These are phyloP conservation scores for Notoglanidium macrostoma DNA, from an alignment of 2,797 vertebrate species.

Conservation along the genomic window DNA sequence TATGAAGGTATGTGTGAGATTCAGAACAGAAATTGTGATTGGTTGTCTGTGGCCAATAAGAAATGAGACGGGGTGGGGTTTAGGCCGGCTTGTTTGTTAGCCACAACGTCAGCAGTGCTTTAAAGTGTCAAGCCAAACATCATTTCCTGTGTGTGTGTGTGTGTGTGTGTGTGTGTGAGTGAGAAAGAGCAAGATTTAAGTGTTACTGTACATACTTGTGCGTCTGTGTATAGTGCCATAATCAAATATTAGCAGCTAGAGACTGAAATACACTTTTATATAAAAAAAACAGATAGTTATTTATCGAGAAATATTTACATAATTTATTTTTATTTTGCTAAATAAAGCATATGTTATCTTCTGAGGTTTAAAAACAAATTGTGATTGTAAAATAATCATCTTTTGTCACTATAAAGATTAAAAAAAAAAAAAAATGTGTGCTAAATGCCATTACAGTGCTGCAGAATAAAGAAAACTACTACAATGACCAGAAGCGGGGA, in stretches of 20 bases:
- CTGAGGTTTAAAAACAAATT: slow-evolving; percentile 68
- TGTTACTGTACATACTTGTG: slow-evolving; percentile 58
- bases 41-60: slow-evolving; percentile 7
- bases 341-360: slow-evolving; percentile 63
- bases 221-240: slow-evolving; percentile 50
- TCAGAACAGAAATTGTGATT: neutral
- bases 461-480: slow-evolving; percentile 51
- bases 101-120: neutral
- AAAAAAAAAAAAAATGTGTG: slow-evolving; percentile 12
- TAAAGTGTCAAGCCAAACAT: neutral
- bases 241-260: slow-evolving; percentile 59
- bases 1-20: slow-evolving; percentile 7
- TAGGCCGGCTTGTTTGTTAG: neutral
- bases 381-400: slow-evolving; percentile 56
- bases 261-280: slow-evolving; percentile 70
- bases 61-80: neutral
- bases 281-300: slow-evolving; percentile 72
- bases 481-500: neutral
- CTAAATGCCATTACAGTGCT: slow-evolving; percentile 51
- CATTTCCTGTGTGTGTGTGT: slow-evolving; percentile 36
- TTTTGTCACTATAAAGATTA: neutral
- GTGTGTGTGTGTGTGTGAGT: slow-evolving; percentile 30
- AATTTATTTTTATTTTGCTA: slow-evolving; percentile 77
- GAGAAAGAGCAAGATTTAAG: neutral
- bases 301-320: slow-evolving; percentile 77